These are phyloP conservation scores for Cerastis rubricosa DNA, from an alignment of 2,888 invertebrate genomes.

Conservation along the genomic window DNA sequence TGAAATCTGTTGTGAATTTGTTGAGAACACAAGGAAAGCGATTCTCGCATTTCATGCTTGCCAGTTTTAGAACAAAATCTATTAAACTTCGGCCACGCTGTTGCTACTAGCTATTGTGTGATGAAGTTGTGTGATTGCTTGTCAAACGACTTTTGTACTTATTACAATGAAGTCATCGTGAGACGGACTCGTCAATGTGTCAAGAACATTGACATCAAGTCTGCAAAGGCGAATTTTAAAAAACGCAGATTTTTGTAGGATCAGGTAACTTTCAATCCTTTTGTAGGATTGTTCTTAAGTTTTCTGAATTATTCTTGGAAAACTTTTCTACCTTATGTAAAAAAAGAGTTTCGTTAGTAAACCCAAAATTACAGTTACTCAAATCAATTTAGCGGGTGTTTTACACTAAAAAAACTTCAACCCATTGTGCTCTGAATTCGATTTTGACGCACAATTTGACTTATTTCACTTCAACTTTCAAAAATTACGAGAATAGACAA, in stretches of 20 bases:
- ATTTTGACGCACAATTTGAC: background rate
- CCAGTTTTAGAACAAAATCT: conserved; percentile 63
- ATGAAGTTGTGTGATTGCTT: conserved; percentile 53
- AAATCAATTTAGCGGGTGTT: too few relatives aligned
- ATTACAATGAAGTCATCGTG: conserved; percentile 22
- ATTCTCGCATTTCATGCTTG: conserved; percentile 54
- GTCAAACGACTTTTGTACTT: conserved; percentile 51
- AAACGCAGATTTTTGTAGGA: background rate
- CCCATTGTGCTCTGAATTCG: background rate
- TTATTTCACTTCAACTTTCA: too few relatives aligned
- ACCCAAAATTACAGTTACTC: background rate
- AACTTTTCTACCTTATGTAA: background rate
- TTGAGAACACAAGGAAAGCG: conserved; percentile 38
- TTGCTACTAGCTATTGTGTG: conserved; percentile 52
- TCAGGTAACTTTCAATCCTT: background rate
- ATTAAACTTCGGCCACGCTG: conserved; percentile 60
- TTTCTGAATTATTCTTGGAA: background rate
- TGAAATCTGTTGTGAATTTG: conserved; percentile 40
- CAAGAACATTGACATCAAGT: conserved; percentile 9
- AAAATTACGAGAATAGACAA: background rate
- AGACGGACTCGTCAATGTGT: conserved; percentile 19
- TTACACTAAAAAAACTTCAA: background rate
- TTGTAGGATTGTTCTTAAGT: background rate
- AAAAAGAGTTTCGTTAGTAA: background rate
- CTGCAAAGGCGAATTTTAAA: conserved; percentile 1